These are phyloP conservation scores for Myotis myotis DNA, from an alignment of 2,797 vertebrate genomes.

Conservation along the genomic window DNA sequence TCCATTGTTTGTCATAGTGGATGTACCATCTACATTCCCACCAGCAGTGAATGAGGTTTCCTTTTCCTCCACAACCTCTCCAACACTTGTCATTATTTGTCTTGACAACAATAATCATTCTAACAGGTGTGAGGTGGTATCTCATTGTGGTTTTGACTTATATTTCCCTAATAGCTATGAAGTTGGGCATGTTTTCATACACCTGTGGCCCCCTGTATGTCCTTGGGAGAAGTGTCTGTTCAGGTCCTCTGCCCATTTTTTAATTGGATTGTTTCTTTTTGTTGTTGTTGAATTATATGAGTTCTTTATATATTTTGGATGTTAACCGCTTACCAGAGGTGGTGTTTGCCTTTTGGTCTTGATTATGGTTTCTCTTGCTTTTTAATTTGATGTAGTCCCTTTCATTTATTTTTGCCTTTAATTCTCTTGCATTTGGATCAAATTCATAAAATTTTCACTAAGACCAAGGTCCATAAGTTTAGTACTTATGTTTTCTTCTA, in stretches of 20 bases:
- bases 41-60: not conserved
- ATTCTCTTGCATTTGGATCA: not conserved
- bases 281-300: not conserved
- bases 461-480: not conserved
- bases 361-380: not conserved
- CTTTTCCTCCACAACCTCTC: not conserved
- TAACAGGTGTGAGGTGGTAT: not conserved
- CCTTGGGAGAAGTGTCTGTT: not conserved
- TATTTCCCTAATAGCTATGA: not conserved
- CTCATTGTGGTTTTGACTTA: not conserved
- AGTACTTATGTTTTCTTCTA: not conserved
- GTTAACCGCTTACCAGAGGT: not conserved
- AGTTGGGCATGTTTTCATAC: not conserved
- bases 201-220: not conserved
- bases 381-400: not conserved
- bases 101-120: not conserved
- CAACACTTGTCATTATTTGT: not conserved
- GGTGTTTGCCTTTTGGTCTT: not conserved
- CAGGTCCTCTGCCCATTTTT: not conserved
- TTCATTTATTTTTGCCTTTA: not conserved
- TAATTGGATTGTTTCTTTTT: not conserved
- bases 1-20: not conserved
- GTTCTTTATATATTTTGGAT: not conserved
- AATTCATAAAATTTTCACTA: not conserved
- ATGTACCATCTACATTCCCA: not conserved